Conservation (phyloP, 2,113 vertebrate species). For the Perognathus longimembris region DNA sequence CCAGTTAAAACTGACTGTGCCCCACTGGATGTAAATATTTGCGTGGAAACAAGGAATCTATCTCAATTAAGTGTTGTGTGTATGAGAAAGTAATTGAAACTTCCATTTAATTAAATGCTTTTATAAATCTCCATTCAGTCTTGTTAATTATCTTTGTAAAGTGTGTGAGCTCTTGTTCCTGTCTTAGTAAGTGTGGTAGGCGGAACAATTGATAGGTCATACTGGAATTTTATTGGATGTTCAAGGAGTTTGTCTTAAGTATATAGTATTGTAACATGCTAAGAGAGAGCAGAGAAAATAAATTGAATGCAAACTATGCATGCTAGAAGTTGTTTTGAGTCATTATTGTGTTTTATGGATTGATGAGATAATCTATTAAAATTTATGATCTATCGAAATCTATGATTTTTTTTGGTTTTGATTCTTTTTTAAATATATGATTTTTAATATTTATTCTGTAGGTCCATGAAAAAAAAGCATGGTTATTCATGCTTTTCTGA, state of each 20-base stretch:
- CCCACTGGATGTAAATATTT: not conserved
- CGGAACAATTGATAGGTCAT: not conserved
- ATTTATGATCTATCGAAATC: no score
- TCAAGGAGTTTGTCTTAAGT: not conserved
- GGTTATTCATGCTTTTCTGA: not conserved
- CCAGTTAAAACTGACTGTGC: not conserved
- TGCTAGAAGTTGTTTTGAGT: constrained; percentile 11
- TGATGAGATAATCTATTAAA: not conserved
- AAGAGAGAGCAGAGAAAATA: not conserved
- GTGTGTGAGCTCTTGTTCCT: not conserved
- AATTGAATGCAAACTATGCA: not conserved
- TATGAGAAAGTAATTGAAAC: constrained; percentile 22
- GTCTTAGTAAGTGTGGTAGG: not conserved
- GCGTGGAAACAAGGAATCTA: not conserved
- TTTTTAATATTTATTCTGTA: not conserved
- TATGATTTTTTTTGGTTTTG: no score
- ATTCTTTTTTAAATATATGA: not conserved
- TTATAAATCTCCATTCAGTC: constrained; percentile 27
- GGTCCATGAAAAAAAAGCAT: not conserved
- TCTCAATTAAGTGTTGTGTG: not conserved
- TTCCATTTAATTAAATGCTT: constrained; percentile 39
- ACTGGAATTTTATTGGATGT: not conserved
- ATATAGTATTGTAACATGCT: not conserved
- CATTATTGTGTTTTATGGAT: not conserved
- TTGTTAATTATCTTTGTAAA: constrained; percentile 27